Evolutionary conservation across 2,888 invertebrate species (phyloP).

Genomic region (Lasiommata megera): DNA sequence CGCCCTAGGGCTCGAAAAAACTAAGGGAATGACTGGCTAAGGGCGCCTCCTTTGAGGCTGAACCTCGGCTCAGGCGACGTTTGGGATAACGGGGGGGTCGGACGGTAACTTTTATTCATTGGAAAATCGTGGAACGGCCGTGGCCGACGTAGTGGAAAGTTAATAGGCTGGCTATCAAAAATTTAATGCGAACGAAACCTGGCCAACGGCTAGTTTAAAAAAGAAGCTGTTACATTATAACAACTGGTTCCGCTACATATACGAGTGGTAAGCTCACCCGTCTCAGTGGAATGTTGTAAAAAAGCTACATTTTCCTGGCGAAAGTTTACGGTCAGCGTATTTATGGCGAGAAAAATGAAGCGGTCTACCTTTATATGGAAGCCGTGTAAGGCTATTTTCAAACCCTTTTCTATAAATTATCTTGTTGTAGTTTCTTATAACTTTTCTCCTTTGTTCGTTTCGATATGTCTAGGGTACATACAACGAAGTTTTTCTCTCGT

Average conservation of each 20-base stretch:
- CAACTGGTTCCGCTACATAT: constrained; percentile 8
- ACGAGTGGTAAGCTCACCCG: background rate
- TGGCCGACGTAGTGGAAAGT: no score
- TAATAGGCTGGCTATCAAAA: no score
- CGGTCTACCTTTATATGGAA: constrained; percentile 6
- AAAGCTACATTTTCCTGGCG: constrained; percentile 21
- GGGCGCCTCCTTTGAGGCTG: no score
- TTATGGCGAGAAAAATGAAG: constrained; percentile 21
- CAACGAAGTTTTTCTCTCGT: no score
- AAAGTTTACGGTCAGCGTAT: constrained; percentile 13
- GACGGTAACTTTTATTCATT: no score
- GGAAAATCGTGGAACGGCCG: no score
- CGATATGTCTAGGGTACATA: background rate
- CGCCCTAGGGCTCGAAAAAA: no score
- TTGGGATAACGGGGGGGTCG: no score
- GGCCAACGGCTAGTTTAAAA: background rate
- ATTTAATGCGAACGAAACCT: no score
- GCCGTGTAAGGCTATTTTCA: constrained; percentile 22
- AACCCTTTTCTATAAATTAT: constrained; percentile 12
- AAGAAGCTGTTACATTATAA: constrained; percentile 3
- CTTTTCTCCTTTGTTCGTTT: background rate
- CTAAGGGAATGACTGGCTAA: no score
- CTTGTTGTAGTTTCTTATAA: background rate
- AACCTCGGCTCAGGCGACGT: no score
- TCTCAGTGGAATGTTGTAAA: constrained; percentile 19